phyloP scores from a whole-genome alignment of 2,113 vertebrate genomes.

The Rana temporaria region DNA sequence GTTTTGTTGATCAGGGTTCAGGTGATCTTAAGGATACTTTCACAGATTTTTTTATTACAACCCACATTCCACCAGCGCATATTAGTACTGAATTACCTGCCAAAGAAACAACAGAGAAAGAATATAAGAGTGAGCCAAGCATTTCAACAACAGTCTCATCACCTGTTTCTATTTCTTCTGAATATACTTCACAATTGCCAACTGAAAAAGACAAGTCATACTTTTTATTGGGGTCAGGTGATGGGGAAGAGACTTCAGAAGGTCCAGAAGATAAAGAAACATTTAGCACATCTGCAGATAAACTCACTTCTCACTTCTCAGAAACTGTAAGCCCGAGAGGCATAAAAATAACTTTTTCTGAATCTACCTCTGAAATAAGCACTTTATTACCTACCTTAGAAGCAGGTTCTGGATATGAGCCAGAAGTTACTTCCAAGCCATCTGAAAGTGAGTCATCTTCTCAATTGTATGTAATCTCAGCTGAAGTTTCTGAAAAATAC shows the following conservation, averaged over 20 bases:
- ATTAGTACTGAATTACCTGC: neutral
- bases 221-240: conserved; percentile 16
- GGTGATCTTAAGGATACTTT: neutral
- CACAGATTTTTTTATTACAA: neutral
- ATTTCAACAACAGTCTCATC: neutral
- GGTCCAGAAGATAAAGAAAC: neutral
- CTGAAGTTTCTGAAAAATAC: neutral
- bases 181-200: neutral
- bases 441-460: neutral
- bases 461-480: neutral
- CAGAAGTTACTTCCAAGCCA: neutral
- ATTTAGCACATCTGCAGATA: conserved; percentile 14
- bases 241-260: conserved; percentile 1
- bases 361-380: neutral
- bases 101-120: neutral
- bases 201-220: neutral
- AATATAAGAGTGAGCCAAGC: neutral
- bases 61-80: neutral
- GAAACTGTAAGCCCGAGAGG: neutral
- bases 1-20: neutral
- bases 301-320: neutral
- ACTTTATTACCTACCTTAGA: conserved; percentile 3
- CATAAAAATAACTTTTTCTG: neutral
- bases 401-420: conserved; percentile 24
- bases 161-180: neutral